Base-by-base conservation (phyloP, 2,113 vertebrate genomes). In the Otis tarda region DNA sequence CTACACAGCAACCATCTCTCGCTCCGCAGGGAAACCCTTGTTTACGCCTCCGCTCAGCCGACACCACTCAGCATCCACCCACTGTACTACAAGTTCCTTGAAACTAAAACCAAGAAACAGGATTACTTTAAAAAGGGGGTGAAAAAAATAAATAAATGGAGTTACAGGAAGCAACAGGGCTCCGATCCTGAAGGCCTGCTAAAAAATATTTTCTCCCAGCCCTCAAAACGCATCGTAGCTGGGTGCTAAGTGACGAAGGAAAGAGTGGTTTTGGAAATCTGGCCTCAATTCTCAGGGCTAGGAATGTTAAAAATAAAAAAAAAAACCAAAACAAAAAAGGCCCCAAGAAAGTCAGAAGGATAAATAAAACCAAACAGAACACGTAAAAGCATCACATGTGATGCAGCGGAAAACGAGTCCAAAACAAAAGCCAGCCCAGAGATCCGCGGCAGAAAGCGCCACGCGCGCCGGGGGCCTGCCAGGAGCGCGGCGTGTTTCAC, bases 281-380 rank as follows among this genome's bases (percentile, higher is more conserved):
- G 57, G 37, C 60, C 41, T 79, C 19, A 11, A n/a, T 60, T 28
- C 15, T 1, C 3, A 2, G 56, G 4, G 52, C 61, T 31, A 53
- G 74, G 57, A 85, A 39, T 0, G 4, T 14, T 10, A 8, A 37
- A n/a, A 15, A 6, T 11, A 14, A 7, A 6, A 6, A 18, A 17
- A 33, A 8, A 13, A 14, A 7, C 7, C 37, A 37, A 8, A 6
- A 6, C 15, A 17, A 33, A 64, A 35, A 31, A 33, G 6, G 45
- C 17, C 18, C 23, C 23, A 14, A 52, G 59, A 76, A 80, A 88
- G 33, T 23, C 39, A 4, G 5, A 14, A 78, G 49, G 71, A 71
- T 33, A 79, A 92, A 85, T 25, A 68, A 93, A 88, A 3, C 47
- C 61, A 41, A 91, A 12, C 8, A 56, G 71, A 35, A 79, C 1